phyloP scores from a whole-genome alignment of 2,113 vertebrate species.

The Tragelaphus imberbis region DNA sequence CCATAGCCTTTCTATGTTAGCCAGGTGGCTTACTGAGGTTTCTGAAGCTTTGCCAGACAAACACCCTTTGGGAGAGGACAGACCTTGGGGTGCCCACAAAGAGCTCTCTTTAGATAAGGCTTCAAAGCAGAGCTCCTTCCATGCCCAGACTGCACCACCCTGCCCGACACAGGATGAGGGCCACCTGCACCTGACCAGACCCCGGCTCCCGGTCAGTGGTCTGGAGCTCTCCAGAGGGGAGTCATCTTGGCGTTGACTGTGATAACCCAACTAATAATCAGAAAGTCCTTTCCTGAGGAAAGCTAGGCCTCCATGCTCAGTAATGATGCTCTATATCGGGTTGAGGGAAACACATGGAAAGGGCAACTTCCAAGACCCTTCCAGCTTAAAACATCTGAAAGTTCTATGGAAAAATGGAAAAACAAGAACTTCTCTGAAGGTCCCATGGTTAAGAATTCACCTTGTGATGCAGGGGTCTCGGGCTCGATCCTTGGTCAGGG shows the following conservation, averaged over 20 bases:
- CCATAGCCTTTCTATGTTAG: too few species aligned
- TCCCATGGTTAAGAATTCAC: neutral
- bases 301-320: neutral
- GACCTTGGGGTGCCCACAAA: too few species aligned
- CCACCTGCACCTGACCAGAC: neutral
- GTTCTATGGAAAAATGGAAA: neutral
- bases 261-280: neutral
- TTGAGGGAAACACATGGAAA: neutral
- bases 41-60: too few species aligned
- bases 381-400: neutral
- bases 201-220: neutral
- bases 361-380: neutral
- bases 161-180: neutral
- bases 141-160: rapidly evolving
- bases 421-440: neutral
- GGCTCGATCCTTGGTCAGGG: neutral
- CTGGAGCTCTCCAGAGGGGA: neutral
- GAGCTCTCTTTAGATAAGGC: too few species aligned
- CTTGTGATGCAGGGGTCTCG: neutral
- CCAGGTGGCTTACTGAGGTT: too few species aligned
- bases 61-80: too few species aligned
- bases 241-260: neutral
- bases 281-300: neutral
- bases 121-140: neutral
- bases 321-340: neutral